Evolutionary conservation across 2,797 vertebrate genomes (phyloP).

Genomic region (Rhyacichthys aspro): DNA sequence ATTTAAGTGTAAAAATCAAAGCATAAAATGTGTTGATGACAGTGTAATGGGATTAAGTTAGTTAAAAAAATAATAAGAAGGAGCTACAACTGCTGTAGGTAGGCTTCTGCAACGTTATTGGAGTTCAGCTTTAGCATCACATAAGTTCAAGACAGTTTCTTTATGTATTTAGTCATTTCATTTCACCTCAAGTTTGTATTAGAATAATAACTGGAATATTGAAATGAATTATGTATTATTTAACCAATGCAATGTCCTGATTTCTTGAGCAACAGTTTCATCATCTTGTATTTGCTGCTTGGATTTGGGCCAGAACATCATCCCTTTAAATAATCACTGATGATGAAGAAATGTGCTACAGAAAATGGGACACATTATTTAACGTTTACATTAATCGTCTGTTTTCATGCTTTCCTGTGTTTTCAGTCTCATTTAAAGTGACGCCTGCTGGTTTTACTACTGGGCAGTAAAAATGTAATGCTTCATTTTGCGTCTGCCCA

Average conservation of each 20-base stretch:
- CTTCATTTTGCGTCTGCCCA: constrained; percentile 8
- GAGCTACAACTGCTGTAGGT: too few relatives aligned
- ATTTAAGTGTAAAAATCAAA: too few relatives aligned
- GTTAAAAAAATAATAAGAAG: too few relatives aligned
- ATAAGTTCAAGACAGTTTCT: too few relatives aligned
- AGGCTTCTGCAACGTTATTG: too few relatives aligned
- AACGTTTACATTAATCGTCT: background rate
- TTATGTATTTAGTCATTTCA: too few relatives aligned
- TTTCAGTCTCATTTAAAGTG: constrained; percentile 9
- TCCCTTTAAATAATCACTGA: background rate
- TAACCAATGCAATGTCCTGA: background rate
- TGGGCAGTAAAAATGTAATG: constrained; percentile 23
- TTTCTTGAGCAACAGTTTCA: background rate
- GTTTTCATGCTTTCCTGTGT: background rate
- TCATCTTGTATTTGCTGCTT: background rate
- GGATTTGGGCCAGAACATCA: background rate
- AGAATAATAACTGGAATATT: background rate
- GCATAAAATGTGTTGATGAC: too few relatives aligned
- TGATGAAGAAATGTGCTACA: background rate
- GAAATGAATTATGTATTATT: background rate
- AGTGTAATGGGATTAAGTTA: too few relatives aligned
- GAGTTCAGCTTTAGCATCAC: too few relatives aligned
- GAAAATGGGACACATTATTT: background rate
- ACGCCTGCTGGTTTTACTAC: constrained; percentile 10
- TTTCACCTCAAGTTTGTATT: too few relatives aligned